Conservation (phyloP, 2,797 vertebrate genomes). For the Enteromius unitaeniatus region DNA sequence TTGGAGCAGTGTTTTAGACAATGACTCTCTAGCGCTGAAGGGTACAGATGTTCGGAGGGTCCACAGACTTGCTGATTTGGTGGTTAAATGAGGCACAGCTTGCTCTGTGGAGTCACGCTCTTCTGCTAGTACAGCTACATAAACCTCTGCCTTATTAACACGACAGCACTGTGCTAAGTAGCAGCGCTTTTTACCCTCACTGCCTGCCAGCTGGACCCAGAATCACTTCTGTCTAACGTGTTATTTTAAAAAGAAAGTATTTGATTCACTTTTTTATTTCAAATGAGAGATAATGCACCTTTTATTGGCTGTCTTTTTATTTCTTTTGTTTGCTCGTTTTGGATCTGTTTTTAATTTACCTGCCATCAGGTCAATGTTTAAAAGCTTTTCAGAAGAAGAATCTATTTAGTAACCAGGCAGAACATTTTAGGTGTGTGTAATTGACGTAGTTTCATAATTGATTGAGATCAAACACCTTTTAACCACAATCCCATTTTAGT, state of each 20-base stretch:
- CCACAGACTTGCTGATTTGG: conserved; percentile 46
- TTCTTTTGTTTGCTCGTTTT: background rate
- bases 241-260: conserved; percentile 14
- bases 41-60: conserved; percentile 44
- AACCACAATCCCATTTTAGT: conserved; percentile 37
- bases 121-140: conserved; percentile 39
- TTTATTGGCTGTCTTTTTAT: background rate
- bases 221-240: conserved; percentile 18
- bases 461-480: conserved; percentile 58
- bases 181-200: conserved; percentile 23
- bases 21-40: conserved; percentile 46
- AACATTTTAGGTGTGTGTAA: conserved; percentile 47
- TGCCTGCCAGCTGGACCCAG: conserved; percentile 27
- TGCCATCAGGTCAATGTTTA: conserved; percentile 49
- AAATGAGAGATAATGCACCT: conserved; percentile 1
- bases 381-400: conserved; percentile 37
- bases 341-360: conserved; percentile 44
- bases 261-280: conserved; percentile 24
- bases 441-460: conserved; percentile 49
- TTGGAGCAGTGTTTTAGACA: conserved; percentile 51
- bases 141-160: conserved; percentile 56
- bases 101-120: conserved; percentile 46
- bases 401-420: conserved; percentile 53
- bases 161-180: conserved; percentile 34
- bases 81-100: conserved; percentile 55